phyloP scores from a whole-genome alignment of 2,113 vertebrate species.

The Menura novaehollandiae region DNA sequence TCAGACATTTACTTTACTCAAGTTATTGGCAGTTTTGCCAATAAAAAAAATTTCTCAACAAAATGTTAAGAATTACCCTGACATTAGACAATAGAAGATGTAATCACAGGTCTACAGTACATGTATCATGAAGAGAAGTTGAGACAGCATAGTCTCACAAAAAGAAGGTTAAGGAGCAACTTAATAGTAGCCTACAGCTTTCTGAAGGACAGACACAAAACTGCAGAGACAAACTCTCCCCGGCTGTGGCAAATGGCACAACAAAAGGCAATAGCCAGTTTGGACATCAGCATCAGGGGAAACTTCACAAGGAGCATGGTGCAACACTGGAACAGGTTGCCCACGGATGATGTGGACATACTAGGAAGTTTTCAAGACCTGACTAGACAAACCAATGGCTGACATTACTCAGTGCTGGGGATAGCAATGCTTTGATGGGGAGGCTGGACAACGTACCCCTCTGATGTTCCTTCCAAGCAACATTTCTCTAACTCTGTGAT shows the following conservation, averaged over 20 bases:
- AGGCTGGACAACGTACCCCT: accelerated
- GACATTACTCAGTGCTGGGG: neutral
- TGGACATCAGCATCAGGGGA: neutral
- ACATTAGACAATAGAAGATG: neutral
- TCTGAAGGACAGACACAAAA: neutral
- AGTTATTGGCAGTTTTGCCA: neutral
- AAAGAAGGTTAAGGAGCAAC: neutral
- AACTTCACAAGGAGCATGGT: neutral
- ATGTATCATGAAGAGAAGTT: neutral
- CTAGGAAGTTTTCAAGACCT: neutral
- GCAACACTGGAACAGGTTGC: neutral
- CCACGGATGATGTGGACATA: neutral
- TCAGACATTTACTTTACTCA: neutral
- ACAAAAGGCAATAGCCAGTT: neutral
- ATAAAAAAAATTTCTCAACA: neutral
- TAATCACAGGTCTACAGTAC: neutral
- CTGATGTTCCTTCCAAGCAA: neutral
- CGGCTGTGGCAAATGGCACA: neutral
- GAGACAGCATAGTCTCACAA: neutral
- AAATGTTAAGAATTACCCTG: neutral
- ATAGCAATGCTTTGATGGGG: neutral
- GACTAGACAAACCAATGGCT: neutral
- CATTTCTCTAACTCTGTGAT: neutral
- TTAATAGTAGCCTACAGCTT: neutral
- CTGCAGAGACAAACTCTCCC: neutral